phyloP scores from a whole-genome alignment of 2,888 invertebrate genomes.

The Spilarctia lutea region DNA sequence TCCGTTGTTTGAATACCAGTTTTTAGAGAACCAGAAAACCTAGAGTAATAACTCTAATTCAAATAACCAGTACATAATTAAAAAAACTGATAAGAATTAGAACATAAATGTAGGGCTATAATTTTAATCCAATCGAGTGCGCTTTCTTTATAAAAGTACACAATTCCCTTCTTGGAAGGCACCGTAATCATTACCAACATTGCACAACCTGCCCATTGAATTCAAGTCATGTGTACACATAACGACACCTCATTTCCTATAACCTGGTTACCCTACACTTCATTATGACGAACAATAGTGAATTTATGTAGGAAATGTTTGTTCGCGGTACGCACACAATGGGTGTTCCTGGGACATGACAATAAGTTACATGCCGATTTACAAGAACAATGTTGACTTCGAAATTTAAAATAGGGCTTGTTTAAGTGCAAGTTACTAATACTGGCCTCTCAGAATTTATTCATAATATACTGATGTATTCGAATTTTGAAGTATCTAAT shows the following conservation, averaged over 20 bases:
- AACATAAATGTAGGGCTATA: background rate
- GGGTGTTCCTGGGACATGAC: slow-evolving; percentile 47
- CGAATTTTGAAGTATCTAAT: background rate
- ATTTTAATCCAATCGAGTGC: background rate
- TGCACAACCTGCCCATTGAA: slow-evolving; percentile 13
- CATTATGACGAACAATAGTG: slow-evolving; percentile 45
- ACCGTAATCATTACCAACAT: slow-evolving; percentile 12
- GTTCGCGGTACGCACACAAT: slow-evolving; percentile 58
- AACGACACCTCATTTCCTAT: slow-evolving; percentile 25
- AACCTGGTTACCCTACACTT: slow-evolving; percentile 43
- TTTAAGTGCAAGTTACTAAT: background rate
- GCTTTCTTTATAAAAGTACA: background rate
- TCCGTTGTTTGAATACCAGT: background rate
- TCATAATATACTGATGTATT: background rate
- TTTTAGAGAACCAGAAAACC: background rate
- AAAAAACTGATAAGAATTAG: too few species aligned
- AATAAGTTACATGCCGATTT: slow-evolving; percentile 46
- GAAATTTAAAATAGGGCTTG: slow-evolving; percentile 11
- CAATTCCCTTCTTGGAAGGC: background rate
- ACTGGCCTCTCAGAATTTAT: background rate
- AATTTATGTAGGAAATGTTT: slow-evolving; percentile 52
- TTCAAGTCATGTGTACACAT: slow-evolving; percentile 8
- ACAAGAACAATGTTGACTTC: slow-evolving; percentile 33
- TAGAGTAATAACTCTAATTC: background rate
- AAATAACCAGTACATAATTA: too few species aligned